A percentile compares a stretch with the other conserved stretches of the same genome.
Evolutionary conservation across 2,113 vertebrate species (phyloP).

Genomic region (Peucedramus taeniatus): DNA sequence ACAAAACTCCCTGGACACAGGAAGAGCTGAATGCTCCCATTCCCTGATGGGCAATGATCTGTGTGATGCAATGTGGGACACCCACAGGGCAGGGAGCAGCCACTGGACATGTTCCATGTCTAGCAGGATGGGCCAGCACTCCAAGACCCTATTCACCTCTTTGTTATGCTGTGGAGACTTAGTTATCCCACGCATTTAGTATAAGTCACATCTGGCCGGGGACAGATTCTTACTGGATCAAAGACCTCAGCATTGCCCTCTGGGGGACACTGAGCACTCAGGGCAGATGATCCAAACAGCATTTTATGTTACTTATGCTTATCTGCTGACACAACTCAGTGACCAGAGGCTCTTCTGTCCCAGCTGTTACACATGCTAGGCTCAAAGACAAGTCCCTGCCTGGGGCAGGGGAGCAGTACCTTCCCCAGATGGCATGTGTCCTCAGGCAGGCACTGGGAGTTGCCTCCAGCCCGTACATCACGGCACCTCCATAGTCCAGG

Average conservation of each 20-base stretch:
- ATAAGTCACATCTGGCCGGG: background rate
- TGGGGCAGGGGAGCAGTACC: constrained; percentile 66
- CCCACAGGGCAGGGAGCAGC: background rate
- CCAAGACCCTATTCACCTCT: background rate
- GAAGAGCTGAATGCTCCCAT: background rate
- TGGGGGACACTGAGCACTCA: background rate
- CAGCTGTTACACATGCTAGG: background rate
- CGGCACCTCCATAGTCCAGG: constrained; percentile 85
- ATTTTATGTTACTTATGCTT: background rate
- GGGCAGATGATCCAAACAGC: background rate
- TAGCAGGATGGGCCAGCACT: background rate
- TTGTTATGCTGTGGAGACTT: background rate
- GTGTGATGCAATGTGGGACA: background rate
- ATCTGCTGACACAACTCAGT: background rate
- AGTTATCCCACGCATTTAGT: background rate
- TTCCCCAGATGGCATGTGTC: constrained; percentile 85
- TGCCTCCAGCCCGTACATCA: constrained; percentile 87
- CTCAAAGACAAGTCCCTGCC: background rate
- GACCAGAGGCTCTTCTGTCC: background rate
- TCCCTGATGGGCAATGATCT: background rate
- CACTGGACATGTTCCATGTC: background rate
- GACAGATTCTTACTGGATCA: background rate
- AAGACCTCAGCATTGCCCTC: accelerated
- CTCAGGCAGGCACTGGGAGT: constrained; percentile 77
- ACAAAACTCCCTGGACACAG: background rate